phyloP scores from a whole-genome alignment of 2,113 vertebrate genomes.

The Coryphaenoides rupestris region DNA sequence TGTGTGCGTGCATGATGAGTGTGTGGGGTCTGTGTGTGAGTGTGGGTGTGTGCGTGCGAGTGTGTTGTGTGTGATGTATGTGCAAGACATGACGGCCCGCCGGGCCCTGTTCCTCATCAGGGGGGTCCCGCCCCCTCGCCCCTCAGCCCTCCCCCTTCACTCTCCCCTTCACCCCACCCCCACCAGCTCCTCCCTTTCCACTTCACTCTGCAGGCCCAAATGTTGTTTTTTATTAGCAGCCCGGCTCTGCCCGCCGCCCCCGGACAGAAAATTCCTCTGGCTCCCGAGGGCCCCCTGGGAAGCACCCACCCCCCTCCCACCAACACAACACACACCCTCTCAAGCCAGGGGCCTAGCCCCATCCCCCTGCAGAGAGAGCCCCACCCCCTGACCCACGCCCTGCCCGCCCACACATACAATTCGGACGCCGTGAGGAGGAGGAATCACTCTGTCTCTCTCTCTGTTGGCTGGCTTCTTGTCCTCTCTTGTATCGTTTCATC shows the following conservation, averaged over 20 bases:
- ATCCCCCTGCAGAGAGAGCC: too few relatives aligned
- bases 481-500: background rate
- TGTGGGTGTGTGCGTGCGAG: background rate
- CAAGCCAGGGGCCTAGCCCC: too few relatives aligned
- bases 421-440: too few relatives aligned
- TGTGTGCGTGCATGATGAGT: background rate
- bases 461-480: background rate
- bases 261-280: conserved; percentile 68
- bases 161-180: too few relatives aligned
- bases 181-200: too few relatives aligned
- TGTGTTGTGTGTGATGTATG: conserved; percentile 8
- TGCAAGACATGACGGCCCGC: conserved; percentile 30
- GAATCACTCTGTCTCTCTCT: too few relatives aligned
- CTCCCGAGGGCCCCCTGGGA: conserved; percentile 51
- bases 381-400: too few relatives aligned
- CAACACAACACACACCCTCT: too few relatives aligned
- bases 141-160: too few relatives aligned
- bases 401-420: too few relatives aligned
- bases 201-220: conserved; percentile 72
- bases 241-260: conserved; percentile 47
- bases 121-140: conserved; percentile 32
- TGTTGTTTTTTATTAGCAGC: conserved; percentile 75
- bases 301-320: conserved; percentile 22
- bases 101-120: conserved; percentile 43
- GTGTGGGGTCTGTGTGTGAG: conserved; percentile 1